Evolutionary conservation across 1,140 invertebrate genomes (phyloP).

Genomic region (Trichomalopsis sarcophagae): DNA sequence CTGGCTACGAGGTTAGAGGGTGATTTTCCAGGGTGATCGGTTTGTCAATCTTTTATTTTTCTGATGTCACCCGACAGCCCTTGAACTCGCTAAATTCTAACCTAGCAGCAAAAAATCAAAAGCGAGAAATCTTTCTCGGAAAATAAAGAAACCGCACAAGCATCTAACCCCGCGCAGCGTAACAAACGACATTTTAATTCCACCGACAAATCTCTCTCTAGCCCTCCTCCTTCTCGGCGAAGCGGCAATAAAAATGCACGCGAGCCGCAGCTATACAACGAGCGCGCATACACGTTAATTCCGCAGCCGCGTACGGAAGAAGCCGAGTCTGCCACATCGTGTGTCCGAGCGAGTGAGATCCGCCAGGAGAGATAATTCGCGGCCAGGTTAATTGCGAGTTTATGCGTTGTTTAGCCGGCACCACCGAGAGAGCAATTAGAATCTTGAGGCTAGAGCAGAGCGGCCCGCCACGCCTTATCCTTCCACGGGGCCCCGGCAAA

Average conservation of each 20-base stretch:
- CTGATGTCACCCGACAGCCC: background rate
- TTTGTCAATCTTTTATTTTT: too few species aligned
- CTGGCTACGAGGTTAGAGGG: background rate
- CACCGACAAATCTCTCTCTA: conserved; percentile 5
- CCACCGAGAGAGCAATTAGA: conserved; percentile 69
- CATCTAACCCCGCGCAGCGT: background rate
- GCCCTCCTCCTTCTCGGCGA: background rate
- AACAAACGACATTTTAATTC: conserved; percentile 17
- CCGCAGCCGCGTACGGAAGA: background rate
- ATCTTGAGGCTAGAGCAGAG: conserved; percentile 54
- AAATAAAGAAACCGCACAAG: background rate
- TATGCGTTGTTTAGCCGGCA: conserved; percentile 70
- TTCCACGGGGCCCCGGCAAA: conserved; percentile 54
- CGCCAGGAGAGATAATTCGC: conserved; percentile 12
- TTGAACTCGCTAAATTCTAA: too few species aligned
- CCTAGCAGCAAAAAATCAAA: too few species aligned
- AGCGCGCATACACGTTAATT: too few species aligned
- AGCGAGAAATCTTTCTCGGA: too few species aligned
- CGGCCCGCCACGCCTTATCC: conserved; percentile 46
- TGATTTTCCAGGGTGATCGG: too few species aligned
- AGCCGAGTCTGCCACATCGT: background rate
- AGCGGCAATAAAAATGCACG: background rate
- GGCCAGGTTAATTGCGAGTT: conserved; percentile 70
- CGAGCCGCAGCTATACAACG: background rate
- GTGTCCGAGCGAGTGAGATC: background rate